A percentile compares a stretch with the other conserved stretches of the same genome.
These are phyloP conservation scores for Argentina silus DNA, from an alignment of 2,797 vertebrate genomes.

Conservation along the genomic window DNA sequence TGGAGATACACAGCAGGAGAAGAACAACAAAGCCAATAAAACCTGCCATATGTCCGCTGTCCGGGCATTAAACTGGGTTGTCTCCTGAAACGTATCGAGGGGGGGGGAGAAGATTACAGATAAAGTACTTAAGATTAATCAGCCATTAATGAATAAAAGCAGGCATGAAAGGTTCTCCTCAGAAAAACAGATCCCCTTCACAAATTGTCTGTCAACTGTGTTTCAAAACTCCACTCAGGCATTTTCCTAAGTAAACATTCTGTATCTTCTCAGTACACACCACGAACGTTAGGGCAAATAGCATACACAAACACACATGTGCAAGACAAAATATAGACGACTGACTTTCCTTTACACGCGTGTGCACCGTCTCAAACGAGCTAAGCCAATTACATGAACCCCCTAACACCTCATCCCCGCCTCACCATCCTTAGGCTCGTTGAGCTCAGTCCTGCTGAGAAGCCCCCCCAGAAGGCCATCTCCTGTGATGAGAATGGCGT, in stretches of 20 bases:
- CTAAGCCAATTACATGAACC: conserved; percentile 12
- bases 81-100: conserved; percentile 51
- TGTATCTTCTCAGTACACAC: background rate
- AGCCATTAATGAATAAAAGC: conserved; percentile 40
- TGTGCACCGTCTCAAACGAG: background rate
- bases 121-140: conserved; percentile 69
- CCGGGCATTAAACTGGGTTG: conserved; percentile 58
- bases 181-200: conserved; percentile 24
- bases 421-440: background rate
- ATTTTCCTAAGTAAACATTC: background rate
- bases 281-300: background rate
- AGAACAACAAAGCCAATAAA: conserved; percentile 61
- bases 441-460: background rate
- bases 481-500: conserved; percentile 26
- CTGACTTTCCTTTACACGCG: conserved; percentile 14
- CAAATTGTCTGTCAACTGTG: too few species aligned
- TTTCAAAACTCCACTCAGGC: background rate
- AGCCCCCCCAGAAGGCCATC: conserved; percentile 47
- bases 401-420: background rate
- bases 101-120: conserved; percentile 57
- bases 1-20: conserved; percentile 38
- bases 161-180: conserved; percentile 5
- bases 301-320: background rate
- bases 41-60: conserved; percentile 66
- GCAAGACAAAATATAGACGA: conserved; percentile 13